phyloP scores from a whole-genome alignment of 2,113 vertebrate genomes.

The Phodopus roborovskii region DNA sequence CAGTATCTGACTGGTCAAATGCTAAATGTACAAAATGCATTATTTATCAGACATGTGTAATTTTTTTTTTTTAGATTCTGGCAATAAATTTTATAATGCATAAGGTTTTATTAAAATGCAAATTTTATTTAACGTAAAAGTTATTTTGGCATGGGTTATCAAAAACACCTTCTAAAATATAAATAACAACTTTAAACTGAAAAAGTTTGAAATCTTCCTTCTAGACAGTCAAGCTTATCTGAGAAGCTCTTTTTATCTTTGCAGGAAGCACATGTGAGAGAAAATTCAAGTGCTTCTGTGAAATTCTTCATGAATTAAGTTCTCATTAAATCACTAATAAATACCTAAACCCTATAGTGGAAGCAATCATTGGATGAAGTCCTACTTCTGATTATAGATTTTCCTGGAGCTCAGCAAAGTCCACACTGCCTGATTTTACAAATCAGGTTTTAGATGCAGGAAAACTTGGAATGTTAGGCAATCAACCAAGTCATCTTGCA shows the following conservation, averaged over 20 bases:
- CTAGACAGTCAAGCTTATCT: constrained; percentile 26
- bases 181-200: neutral
- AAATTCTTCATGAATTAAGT: neutral
- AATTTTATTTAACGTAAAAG: neutral
- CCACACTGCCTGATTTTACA: neutral
- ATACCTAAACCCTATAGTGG: neutral
- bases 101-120: neutral
- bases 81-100: constrained; percentile 34
- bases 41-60: constrained; percentile 49
- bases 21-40: constrained; percentile 2
- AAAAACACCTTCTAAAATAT: neutral
- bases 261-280: neutral
- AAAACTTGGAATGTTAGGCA: neutral
- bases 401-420: neutral
- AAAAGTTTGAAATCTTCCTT: constrained; percentile 11
- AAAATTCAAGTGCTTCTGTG: neutral
- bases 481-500: neutral
- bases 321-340: neutral
- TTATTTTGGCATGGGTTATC: constrained; percentile 30
- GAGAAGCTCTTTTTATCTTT: constrained; percentile 17
- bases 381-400: neutral
- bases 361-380: neutral
- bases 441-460: neutral
- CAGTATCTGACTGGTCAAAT: neutral
- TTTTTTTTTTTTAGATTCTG: constrained; percentile 18